Conservation (phyloP, 1,140 invertebrate species). For the Drosophila prosaltans region DNA sequence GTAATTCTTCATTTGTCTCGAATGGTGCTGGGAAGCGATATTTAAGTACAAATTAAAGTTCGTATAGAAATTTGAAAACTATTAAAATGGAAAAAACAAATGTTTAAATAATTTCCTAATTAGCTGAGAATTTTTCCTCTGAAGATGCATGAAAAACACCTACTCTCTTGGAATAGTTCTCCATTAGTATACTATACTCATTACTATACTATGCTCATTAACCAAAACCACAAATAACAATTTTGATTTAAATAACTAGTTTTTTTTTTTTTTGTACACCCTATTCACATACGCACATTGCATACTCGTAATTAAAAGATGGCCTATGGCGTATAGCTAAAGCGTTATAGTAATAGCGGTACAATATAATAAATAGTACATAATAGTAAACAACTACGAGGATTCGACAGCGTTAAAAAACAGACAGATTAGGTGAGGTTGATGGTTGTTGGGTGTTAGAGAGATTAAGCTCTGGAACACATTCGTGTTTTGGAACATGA, state of each 20-base stretch:
- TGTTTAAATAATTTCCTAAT: not conserved
- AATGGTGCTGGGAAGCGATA: too few relatives aligned
- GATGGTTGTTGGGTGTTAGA: not conserved
- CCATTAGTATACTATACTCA: not conserved
- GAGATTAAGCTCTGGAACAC: not conserved
- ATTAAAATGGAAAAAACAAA: not conserved
- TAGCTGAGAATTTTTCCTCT: not conserved
- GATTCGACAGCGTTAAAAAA: not conserved
- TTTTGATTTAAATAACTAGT: slow-evolving; percentile 7
- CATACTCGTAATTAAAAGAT: not conserved
- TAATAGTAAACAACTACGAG: not conserved
- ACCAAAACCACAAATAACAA: slow-evolving; percentile 29
- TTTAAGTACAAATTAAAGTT: too few relatives aligned
- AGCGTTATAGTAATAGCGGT: slow-evolving; percentile 2
- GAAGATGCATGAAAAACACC: slow-evolving; percentile 73
- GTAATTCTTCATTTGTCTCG: too few relatives aligned
- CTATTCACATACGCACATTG: too few relatives aligned
- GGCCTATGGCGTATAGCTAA: not conserved
- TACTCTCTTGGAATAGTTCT: slow-evolving; percentile 2
- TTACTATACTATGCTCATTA: not conserved
- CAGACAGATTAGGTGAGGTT: slow-evolving; percentile 4
- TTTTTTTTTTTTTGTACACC: not conserved
- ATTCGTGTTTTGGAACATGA: slow-evolving; percentile 1
- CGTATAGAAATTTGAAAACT: too few relatives aligned
- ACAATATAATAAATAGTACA: slow-evolving; percentile 4